Percentiles rank a stretch among this genome's conserved stretches.
These are phyloP conservation scores for Tolypeutes matacus DNA, from an alignment of 2,797 vertebrate species.

Conservation along the genomic window DNA sequence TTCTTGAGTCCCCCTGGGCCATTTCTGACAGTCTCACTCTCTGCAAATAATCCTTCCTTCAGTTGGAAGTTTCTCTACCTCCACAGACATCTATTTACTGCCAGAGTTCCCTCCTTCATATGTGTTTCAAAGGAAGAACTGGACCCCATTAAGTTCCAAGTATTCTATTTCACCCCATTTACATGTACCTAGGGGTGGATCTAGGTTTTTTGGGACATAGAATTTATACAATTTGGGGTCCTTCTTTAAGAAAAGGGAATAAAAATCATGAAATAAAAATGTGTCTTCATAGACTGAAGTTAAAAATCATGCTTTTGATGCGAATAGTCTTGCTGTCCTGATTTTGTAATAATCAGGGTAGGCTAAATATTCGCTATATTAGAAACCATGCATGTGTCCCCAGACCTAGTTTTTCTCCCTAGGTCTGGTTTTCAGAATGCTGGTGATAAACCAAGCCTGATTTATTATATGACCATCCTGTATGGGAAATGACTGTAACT, in stretches of 20 bases:
- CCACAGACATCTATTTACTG: neutral
- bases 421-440: too few relatives aligned
- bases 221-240: neutral
- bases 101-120: neutral
- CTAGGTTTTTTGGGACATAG: neutral
- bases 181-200: neutral
- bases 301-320: neutral
- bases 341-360: too few relatives aligned
- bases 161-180: neutral
- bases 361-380: too few relatives aligned
- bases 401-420: too few relatives aligned
- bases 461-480: too few relatives aligned
- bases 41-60: neutral
- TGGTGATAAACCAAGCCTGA: too few relatives aligned
- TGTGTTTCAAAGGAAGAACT: neutral
- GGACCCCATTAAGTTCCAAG: neutral
- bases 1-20: neutral
- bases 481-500: too few relatives aligned
- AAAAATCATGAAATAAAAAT: constrained; percentile 20
- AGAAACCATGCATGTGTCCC: too few relatives aligned
- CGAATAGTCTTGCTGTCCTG: too few relatives aligned
- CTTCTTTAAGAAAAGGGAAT: constrained; percentile 6
- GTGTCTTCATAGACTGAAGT: neutral
- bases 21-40: neutral
- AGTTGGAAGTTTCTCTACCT: neutral